phyloP scores from a whole-genome alignment of 2,888 invertebrate species.

The Caenorhabditis wallacei region DNA sequence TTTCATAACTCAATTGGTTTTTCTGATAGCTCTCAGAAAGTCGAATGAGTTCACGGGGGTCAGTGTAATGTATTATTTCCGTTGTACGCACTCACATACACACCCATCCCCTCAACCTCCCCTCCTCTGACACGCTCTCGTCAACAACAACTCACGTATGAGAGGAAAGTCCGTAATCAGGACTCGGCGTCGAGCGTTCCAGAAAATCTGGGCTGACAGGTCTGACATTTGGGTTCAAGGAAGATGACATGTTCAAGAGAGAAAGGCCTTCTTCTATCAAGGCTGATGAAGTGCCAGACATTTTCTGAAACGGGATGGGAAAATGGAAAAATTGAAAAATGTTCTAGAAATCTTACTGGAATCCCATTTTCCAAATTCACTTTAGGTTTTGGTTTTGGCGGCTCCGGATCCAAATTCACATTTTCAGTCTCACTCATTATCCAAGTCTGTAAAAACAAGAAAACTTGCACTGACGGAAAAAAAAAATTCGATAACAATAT shows the following conservation, averaged over 20 bases:
- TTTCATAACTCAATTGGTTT: not conserved
- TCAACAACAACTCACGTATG: constrained; percentile 50
- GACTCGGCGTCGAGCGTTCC: constrained; percentile 23
- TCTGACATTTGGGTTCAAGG: constrained; percentile 62
- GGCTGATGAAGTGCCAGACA: constrained; percentile 59
- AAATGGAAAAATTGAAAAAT: too few species aligned
- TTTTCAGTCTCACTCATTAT: constrained; percentile 68
- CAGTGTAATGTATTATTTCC: constrained; percentile 29
- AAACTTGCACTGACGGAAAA: not conserved
- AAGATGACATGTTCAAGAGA: constrained; percentile 65
- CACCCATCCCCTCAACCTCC: not conserved
- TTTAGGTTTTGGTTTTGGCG: constrained; percentile 23
- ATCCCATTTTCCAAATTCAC: not conserved
- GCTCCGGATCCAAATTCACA: constrained; percentile 28
- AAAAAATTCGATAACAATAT: not conserved
- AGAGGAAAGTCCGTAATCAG: constrained; percentile 52
- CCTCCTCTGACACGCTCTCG: not conserved
- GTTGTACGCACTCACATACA: constrained; percentile 8
- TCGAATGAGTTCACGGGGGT: constrained; percentile 13
- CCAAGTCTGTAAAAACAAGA: constrained; percentile 60
- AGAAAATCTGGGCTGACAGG: constrained; percentile 61
- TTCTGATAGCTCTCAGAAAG: not conserved
- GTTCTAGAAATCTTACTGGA: not conserved
- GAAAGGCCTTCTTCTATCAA: constrained; percentile 67
- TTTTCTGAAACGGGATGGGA: constrained; percentile 54